phyloP scores from a whole-genome alignment of 2,888 invertebrate species.

The Macropis europaea region DNA sequence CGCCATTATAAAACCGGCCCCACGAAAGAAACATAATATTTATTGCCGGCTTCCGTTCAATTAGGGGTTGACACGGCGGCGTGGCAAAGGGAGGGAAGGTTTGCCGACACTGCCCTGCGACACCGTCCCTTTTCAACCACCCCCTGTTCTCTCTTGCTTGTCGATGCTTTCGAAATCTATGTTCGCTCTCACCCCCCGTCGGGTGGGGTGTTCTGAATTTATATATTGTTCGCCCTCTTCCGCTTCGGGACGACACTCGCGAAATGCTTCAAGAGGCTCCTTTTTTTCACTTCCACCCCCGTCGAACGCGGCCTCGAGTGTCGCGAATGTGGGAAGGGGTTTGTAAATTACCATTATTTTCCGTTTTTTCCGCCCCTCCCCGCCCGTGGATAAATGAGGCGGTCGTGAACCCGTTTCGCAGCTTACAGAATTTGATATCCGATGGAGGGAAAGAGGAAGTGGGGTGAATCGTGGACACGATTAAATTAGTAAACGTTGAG shows the following conservation, averaged over 20 bases:
- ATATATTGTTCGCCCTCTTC: constrained; percentile 63
- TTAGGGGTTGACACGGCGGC: constrained; percentile 74
- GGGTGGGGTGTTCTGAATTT: constrained; percentile 58
- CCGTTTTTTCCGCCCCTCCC: not conserved
- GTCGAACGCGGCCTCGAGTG: constrained; percentile 12
- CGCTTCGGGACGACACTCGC: constrained; percentile 63
- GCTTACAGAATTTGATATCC: no score
- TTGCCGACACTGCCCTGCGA: constrained; percentile 20
- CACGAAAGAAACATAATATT: constrained; percentile 76
- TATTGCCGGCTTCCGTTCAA: constrained; percentile 79
- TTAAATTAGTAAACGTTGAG: no score
- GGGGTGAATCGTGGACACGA: no score
- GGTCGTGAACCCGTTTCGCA: not conserved
- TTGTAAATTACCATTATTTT: constrained; percentile 53
- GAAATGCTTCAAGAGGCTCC: constrained; percentile 58
- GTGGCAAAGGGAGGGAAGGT: constrained; percentile 50
- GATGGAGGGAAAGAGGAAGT: no score
- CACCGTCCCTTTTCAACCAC: constrained; percentile 6
- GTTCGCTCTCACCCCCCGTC: constrained; percentile 49
- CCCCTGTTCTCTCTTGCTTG: constrained; percentile 46
- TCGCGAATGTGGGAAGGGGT: constrained; percentile 34
- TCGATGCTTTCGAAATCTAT: constrained; percentile 69
- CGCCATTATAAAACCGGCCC: constrained; percentile 74
- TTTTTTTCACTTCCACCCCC: constrained; percentile 31
- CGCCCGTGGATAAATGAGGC: not conserved